Base-by-base conservation (phyloP, 2,888 invertebrate genomes). In the Cheilosia impressa region DNA sequence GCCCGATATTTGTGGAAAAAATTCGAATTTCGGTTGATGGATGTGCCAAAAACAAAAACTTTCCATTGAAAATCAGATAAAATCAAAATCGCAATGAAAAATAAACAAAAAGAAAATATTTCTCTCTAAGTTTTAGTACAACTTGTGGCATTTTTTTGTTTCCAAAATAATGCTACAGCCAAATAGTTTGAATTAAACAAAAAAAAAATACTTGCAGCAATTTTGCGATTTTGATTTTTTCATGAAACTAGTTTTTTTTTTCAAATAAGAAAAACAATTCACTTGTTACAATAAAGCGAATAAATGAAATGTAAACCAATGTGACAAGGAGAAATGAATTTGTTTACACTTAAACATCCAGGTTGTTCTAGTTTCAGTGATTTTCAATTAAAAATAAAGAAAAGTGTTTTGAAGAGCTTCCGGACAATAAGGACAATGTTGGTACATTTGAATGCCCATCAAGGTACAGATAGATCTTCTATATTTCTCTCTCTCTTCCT, bases 151-250 rank as follows among this genome's bases (percentile, higher is more conserved):
- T 43, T 69, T 24, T 24, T 53, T 72, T 52, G 22, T 52, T 55
- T 43, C 66, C 57, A 31, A 53, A 43, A 24, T 38, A 55, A n/a
- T 68, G 50, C 31, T 75, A 34, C 75, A 66, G 43, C 19, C 41
- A n/a, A 53, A 47, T 58, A 60, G 31, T 66, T 41, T 58, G 13
- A 31, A 43, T 63, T 17, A n/a, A 38, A 24, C n/a, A n/a, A n/a
- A n/a, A 47, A 75, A 52, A 24, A 47, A 75, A 45, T 19, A 66
- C 43, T 66, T 77, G 85, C 85, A 85, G 85, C 85, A 85, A 81
- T 85, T 80, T 85, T 68, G 63, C 72, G 77, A 76, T 85, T 81
- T 85, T 85, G 81, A 85, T 85, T 81, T 81, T 76, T 81, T 66
- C 31, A 68, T 17, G 76, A 72, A 81, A 76, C 85, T 85, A 85